phyloP scores from a whole-genome alignment of 2,113 vertebrate genomes.

The Xiphophorus couchianus region DNA sequence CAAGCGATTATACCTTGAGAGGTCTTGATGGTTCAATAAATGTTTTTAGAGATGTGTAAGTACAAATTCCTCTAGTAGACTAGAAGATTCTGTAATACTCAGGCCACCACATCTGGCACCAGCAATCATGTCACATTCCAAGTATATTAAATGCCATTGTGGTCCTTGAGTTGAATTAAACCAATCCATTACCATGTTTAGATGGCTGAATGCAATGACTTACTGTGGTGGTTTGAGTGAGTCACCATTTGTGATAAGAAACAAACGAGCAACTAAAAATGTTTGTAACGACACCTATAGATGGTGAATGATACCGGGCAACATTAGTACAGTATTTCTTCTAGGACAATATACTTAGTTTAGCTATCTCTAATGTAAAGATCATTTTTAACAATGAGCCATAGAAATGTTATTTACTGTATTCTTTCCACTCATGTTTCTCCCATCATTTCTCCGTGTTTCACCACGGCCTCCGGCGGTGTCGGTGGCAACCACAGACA shows the following conservation, averaged over 20 bases:
- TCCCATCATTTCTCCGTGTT: slow-evolving; percentile 13
- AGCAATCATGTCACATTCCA: not conserved
- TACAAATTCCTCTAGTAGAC: too few relatives aligned
- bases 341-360: slow-evolving; percentile 6
- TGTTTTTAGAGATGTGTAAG: too few relatives aligned
- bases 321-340: slow-evolving; percentile 10
- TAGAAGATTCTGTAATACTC: too few relatives aligned
- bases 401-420: slow-evolving; percentile 22
- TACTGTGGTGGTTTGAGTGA: not conserved
- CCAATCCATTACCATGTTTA: not conserved
- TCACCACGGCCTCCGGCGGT: slow-evolving; percentile 28
- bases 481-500: not conserved
- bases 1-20: not conserved
- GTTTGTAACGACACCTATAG: too few relatives aligned
- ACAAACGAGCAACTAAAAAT: not conserved
- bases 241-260: not conserved
- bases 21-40: not conserved
- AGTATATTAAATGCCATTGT: not conserved
- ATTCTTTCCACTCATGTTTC: slow-evolving; percentile 12
- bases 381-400: slow-evolving; percentile 33
- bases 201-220: not conserved
- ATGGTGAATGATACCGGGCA: too few relatives aligned
- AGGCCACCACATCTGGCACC: too few relatives aligned
- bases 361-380: slow-evolving; percentile 6
- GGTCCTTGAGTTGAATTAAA: not conserved